Base-by-base conservation (phyloP, 2,888 invertebrate genomes). In the Bugula neritina region DNA sequence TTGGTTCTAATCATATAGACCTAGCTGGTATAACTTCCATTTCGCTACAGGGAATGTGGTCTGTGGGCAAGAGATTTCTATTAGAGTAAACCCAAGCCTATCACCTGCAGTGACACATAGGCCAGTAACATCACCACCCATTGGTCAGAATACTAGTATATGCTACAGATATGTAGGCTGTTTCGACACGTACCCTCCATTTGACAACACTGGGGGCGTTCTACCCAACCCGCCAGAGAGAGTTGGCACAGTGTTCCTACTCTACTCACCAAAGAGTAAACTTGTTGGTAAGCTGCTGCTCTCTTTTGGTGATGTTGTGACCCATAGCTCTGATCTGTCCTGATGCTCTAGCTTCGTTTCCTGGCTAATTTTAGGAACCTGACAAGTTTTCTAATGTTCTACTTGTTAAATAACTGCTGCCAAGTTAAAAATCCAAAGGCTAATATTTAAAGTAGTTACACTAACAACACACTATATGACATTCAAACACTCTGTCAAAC, bases 221-320 rank as follows among this genome's bases (percentile, higher is more conserved):
- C 25, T 70, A 27, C 80, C 80, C n/a, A 52, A 71, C 5, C 76
- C 78, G 1, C 81, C 80, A 2, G 74, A 78, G 13, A 73, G 75
- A 34, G 77, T 95, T 75, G 90, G 90, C 77, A 94, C 94, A 0
- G 90, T 90, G 84, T 93, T 91, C 84, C 87, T 90, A 70, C 87
- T 93, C 74, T 92, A 90, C 83, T 84, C 85, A 0, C 63, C 63
- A 31, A 34, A 31, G 10, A 31, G 31, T 31, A 63, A 25, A 5
- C 21, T 17, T 13, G 63, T 63, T 5, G 63, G 63, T 63, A 29
- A 25, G 57, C n/a, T n/a, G n/a, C n/a, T n/a, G n/a, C n/a, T n/a
- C n/a, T n/a, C n/a, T n/a, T n/a, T n/a, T n/a, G n/a, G n/a, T n/a
- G n/a, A n/a, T n/a, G n/a, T n/a, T n/a, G n/a, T n/a, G n/a, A n/a